Percentiles rank a stretch among this genome's conserved stretches.
Conservation (phyloP, 2,113 vertebrate species). For the Chamaetylas fuelleborni region DNA sequence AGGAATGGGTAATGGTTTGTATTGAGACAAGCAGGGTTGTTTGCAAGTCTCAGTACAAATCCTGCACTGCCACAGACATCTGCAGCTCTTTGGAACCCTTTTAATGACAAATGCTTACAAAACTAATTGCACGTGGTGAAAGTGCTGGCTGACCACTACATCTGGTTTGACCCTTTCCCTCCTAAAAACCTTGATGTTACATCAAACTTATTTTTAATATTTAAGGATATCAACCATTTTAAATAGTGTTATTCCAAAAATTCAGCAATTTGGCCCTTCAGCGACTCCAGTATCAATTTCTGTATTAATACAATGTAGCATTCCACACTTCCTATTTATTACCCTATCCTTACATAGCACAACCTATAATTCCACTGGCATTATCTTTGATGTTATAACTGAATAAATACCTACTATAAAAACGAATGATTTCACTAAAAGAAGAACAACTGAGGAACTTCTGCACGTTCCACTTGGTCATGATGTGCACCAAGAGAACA, state of each 20-base stretch:
- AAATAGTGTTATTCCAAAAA: neutral
- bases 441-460: neutral
- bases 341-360: neutral
- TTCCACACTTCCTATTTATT: neutral
- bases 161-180: neutral
- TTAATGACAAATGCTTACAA: neutral
- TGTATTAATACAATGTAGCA: neutral
- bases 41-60: neutral
- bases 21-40: neutral
- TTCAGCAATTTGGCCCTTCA: neutral
- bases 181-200: neutral
- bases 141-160: neutral
- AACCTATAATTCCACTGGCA: neutral
- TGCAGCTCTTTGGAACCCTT: neutral
- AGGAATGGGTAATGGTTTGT: neutral
- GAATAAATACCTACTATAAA: neutral
- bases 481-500: neutral
- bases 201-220: neutral
- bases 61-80: neutral
- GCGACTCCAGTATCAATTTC: neutral
- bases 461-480: neutral
- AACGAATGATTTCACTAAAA: neutral
- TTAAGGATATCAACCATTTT: neutral
- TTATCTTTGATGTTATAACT: neutral
- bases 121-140: neutral